Conservation (phyloP, 2,888 invertebrate genomes). For the Sepiola atlantica region DNA sequence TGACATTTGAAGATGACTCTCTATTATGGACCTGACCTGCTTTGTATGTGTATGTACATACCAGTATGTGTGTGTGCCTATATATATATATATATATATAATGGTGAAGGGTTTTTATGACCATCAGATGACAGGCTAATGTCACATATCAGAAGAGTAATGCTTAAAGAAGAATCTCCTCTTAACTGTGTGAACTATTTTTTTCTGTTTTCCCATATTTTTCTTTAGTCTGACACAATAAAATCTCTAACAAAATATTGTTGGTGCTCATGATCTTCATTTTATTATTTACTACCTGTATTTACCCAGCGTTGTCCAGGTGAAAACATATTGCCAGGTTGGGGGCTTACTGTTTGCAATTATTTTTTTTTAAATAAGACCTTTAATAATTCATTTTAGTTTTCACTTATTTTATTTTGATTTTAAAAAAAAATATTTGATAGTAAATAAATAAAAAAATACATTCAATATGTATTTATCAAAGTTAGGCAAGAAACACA, state of each 20-base stretch:
- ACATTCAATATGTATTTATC: too few relatives aligned
- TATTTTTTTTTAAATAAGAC: neutral
- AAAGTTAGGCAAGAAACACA: too few relatives aligned
- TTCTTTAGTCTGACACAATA: neutral
- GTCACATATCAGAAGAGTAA: neutral
- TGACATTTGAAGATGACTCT: neutral
- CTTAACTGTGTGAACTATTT: neutral
- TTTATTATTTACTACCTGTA: too few relatives aligned
- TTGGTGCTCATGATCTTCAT: neutral
- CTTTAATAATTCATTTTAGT: too few relatives aligned
- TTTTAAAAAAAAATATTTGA: too few relatives aligned
- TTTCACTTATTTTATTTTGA: too few relatives aligned
- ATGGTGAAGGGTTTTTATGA: constrained; percentile 45
- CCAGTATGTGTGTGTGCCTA: neutral
- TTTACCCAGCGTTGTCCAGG: too few relatives aligned
- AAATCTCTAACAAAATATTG: neutral
- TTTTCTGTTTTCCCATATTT: constrained; percentile 2
- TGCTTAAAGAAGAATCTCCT: constrained; percentile 6
- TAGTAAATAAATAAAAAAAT: too few relatives aligned
- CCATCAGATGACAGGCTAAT: constrained; percentile 1
- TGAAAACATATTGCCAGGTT: too few relatives aligned
- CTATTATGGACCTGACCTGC: constrained; percentile 32
- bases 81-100: neutral
- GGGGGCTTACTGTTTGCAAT: neutral
- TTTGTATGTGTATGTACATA: neutral